A percentile compares a stretch with the other conserved stretches of the same genome.
These are phyloP conservation scores for Listronotus bonariensis DNA, from an alignment of 1,140 invertebrate genomes.

Conservation along the genomic window DNA sequence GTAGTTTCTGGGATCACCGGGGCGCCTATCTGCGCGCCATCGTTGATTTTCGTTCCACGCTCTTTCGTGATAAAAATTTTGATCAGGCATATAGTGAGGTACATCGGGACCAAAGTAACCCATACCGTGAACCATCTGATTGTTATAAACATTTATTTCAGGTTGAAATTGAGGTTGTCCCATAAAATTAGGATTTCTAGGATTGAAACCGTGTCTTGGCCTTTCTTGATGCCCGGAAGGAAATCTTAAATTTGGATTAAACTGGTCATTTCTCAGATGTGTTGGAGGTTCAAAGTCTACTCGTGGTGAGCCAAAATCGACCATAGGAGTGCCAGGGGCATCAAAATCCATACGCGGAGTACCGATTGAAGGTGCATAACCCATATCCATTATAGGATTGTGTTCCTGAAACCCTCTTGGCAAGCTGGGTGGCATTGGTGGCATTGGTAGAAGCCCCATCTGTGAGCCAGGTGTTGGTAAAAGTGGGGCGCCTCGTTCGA, in stretches of 20 bases:
- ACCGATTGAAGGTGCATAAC: background rate
- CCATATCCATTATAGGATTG: conserved; percentile 14
- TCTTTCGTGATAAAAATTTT: conserved; percentile 7
- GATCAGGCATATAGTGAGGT: conserved; percentile 2
- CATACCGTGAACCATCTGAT: background rate
- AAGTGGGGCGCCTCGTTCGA: background rate
- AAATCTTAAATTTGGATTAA: conserved; percentile 1
- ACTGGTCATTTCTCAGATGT: conserved; percentile 1
- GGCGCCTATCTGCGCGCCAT: conserved; percentile 8
- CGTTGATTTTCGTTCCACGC: conserved; percentile 1
- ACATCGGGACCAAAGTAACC: background rate
- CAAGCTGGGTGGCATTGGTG: conserved; percentile 2
- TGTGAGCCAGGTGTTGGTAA: background rate
- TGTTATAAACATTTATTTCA: background rate
- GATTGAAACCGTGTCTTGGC: conserved; percentile 2
- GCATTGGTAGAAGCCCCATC: background rate
- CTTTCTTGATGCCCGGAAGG: conserved; percentile 3
- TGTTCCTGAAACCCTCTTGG: background rate
- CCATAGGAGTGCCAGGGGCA: background rate
- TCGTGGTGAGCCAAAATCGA: background rate
- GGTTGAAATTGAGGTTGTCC: no score
- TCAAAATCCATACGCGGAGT: conserved; percentile 13
- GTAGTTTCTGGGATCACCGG: conserved; percentile 34
- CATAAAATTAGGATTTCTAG: background rate
- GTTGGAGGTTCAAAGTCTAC: conserved; percentile 14